Conservation (phyloP, 2,113 vertebrate genomes). For the Gobiocypris rarus region DNA sequence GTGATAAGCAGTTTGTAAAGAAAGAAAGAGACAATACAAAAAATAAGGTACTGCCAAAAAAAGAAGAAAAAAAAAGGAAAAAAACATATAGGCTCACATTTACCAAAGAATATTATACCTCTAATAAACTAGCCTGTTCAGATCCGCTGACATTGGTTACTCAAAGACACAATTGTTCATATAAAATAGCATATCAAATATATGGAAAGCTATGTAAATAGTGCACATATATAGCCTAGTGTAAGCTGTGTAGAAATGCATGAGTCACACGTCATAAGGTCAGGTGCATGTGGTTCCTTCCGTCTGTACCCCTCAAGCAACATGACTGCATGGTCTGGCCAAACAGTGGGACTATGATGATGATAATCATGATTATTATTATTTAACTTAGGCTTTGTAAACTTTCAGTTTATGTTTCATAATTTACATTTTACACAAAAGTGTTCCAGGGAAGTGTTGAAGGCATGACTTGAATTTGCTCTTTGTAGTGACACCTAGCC, state of each 20-base stretch:
- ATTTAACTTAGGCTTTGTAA: not conserved
- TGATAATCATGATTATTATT: not conserved
- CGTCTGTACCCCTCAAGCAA: not conserved
- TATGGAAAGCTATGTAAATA: not conserved
- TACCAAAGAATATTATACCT: not conserved
- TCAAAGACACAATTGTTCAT: not conserved
- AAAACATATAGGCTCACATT: not conserved
- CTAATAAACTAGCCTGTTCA: not conserved
- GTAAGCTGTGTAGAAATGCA: not conserved
- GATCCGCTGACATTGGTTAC: not conserved
- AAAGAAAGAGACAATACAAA: not conserved
- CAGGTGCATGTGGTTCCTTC: not conserved
- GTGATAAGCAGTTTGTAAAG: not conserved
- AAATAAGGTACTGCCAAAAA: not conserved
- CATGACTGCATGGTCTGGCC: not conserved
- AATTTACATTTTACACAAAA: no score
- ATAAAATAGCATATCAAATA: not conserved
- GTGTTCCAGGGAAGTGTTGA: no score
- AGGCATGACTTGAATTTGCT: no score
- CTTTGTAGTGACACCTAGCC: no score
- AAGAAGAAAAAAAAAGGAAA: not conserved
- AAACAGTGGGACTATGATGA: not conserved
- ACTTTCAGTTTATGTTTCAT: no score
- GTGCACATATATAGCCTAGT: not conserved
- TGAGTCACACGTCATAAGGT: slow-evolving; percentile 18